Evolutionary conservation across 2,113 vertebrate genomes (phyloP).

Genomic region (Calidris pugnax): DNA sequence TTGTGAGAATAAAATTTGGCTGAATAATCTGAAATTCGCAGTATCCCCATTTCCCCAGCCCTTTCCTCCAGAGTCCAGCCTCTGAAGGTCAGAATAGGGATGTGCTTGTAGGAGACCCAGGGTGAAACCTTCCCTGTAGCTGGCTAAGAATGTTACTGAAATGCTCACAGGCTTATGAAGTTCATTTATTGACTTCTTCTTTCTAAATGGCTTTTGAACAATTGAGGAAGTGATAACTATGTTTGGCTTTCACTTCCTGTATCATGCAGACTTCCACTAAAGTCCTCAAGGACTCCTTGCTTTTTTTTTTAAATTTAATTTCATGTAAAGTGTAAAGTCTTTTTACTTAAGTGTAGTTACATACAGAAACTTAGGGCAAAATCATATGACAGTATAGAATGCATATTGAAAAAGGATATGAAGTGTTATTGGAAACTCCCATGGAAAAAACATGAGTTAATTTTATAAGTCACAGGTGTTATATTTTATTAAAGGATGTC

Average conservation of each 20-base stretch:
- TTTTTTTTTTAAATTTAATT: background rate
- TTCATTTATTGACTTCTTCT: background rate
- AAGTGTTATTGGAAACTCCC: constrained; percentile 1
- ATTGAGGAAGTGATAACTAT: background rate
- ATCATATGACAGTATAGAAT: background rate
- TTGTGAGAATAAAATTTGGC: background rate
- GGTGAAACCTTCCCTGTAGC: background rate
- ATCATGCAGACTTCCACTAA: background rate
- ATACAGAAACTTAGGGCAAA: background rate
- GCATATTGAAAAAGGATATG: background rate
- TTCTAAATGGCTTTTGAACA: background rate
- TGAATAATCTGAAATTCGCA: background rate
- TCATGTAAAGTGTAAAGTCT: background rate
- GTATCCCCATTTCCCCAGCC: too few species aligned
- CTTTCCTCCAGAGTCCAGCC: background rate
- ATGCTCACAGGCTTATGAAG: background rate
- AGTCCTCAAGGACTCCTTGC: background rate
- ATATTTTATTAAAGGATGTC: background rate
- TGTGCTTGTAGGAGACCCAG: background rate
- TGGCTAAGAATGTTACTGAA: background rate
- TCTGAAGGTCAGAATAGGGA: background rate
- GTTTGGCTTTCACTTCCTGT: background rate
- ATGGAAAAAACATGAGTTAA: background rate
- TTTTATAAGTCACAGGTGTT: background rate
- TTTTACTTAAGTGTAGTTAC: background rate